phyloP scores from a whole-genome alignment of 2,113 vertebrate genomes.

The Zootoca vivipara region DNA sequence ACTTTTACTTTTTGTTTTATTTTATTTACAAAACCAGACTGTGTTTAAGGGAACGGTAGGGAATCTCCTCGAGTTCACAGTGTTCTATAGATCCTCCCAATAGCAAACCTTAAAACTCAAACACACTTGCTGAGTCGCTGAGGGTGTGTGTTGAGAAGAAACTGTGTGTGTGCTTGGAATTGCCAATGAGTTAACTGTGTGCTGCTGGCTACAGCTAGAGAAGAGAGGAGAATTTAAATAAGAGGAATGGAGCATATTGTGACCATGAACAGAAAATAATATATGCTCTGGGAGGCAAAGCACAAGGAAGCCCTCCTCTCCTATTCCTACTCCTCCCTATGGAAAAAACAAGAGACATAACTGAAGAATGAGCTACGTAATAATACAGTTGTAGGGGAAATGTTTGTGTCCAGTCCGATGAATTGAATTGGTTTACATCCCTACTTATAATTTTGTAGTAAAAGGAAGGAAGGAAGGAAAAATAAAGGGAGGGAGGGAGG shows the following conservation, averaged over 20 bases:
- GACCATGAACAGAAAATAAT: constrained; percentile 16
- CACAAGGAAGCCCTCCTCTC: neutral
- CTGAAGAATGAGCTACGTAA: neutral
- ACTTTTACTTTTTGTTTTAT: no score
- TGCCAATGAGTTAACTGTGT: constrained; percentile 30
- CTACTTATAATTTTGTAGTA: constrained; percentile 36
- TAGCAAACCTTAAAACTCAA: constrained; percentile 20
- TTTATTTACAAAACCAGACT: constrained; percentile 20
- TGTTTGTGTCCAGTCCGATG: neutral
- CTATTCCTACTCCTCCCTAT: neutral
- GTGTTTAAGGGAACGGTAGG: neutral
- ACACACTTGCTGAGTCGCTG: neutral
- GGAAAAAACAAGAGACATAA: neutral
- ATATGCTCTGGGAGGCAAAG: constrained; percentile 22
- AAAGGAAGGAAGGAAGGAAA: constrained; percentile 29
- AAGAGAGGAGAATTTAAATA: constrained; percentile 51
- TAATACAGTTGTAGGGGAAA: constrained; percentile 28
- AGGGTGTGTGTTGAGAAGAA: constrained; percentile 22
- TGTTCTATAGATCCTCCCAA: constrained; percentile 2
- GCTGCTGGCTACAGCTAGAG: constrained; percentile 19
- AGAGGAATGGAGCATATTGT: constrained; percentile 22
- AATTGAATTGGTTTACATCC: constrained; percentile 8
- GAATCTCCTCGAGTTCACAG: neutral
- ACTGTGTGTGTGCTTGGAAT: constrained; percentile 35
- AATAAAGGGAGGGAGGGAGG: no score